Percentiles rank a stretch among this genome's conserved stretches.
Conservation (phyloP, 2,888 invertebrate genomes). For the Junonia oenone region DNA sequence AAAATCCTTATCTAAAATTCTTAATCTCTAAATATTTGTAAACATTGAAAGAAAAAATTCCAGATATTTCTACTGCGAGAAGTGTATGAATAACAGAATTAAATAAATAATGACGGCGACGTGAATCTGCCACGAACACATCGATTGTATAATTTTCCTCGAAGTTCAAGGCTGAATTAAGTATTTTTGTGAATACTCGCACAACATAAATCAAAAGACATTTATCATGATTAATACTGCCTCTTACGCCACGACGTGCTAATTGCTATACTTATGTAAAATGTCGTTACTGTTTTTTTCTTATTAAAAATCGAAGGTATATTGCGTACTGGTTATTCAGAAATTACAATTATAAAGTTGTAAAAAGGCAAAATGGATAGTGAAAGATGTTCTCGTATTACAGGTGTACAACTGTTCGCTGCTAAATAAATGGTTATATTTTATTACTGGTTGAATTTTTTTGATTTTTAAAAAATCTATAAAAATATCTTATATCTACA, state of each 20-base stretch:
- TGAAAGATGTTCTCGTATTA: neutral
- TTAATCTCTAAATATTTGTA: neutral
- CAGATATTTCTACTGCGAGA: constrained; percentile 6
- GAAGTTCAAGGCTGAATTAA: constrained; percentile 20
- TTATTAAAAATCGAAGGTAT: neutral
- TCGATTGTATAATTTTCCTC: constrained; percentile 19
- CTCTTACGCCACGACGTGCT: neutral
- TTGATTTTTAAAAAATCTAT: too few relatives aligned
- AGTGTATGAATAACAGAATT: constrained; percentile 10
- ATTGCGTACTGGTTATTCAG: neutral
- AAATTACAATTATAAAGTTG: too few relatives aligned
- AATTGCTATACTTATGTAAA: neutral
- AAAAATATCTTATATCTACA: neutral
- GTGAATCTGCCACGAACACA: constrained; percentile 11
- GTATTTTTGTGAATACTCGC: constrained; percentile 6
- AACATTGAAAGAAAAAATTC: neutral
- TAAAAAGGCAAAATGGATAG: too few relatives aligned
- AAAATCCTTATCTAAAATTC: too few relatives aligned
- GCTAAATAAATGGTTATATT: neutral
- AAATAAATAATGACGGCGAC: constrained; percentile 14
- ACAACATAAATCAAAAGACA: neutral
- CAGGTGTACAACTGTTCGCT: neutral
- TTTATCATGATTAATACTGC: constrained; percentile 1
- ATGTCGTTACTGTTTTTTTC: neutral
- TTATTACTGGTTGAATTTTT: neutral